These are phyloP conservation scores for Pangasius mekongensis DNA, from an alignment of 2,797 vertebrate species.

Conservation along the genomic window DNA sequence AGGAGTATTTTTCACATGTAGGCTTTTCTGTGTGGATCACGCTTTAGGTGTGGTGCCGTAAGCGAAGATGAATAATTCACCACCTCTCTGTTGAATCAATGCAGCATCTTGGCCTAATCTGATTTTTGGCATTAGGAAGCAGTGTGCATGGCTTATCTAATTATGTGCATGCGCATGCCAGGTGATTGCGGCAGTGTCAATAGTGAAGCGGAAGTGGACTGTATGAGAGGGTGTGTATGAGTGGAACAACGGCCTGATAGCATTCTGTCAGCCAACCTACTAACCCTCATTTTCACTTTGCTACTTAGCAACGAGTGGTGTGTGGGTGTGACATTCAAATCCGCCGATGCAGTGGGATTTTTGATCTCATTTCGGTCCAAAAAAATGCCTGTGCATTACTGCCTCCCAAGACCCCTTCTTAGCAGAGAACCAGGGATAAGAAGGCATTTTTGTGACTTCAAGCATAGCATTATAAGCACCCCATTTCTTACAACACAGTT, in stretches of 20 bases:
- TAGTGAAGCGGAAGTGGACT: slow-evolving; percentile 65
- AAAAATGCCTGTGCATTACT: neutral
- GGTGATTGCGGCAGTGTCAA: slow-evolving; percentile 75
- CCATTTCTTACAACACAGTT: neutral
- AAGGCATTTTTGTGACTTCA: neutral
- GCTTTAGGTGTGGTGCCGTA: slow-evolving; percentile 67
- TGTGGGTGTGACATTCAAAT: neutral
- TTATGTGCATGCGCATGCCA: slow-evolving; percentile 75
- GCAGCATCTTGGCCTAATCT: slow-evolving; percentile 79
- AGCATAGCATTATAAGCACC: neutral
- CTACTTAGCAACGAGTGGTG: neutral
- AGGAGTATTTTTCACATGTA: slow-evolving; percentile 22
- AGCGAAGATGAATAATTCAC: slow-evolving; percentile 79
- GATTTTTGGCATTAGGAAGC: slow-evolving; percentile 78
- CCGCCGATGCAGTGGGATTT: neutral
- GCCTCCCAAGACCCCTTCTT: neutral
- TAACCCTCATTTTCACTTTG: slow-evolving; percentile 61
- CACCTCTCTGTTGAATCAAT: slow-evolving; percentile 78
- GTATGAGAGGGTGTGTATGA: neutral
- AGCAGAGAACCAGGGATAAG: neutral
- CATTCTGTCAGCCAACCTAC: slow-evolving; percentile 67
- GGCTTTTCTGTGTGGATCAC: slow-evolving; percentile 52
- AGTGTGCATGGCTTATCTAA: slow-evolving; percentile 78
- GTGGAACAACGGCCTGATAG: slow-evolving; percentile 57
- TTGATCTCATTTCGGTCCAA: neutral